Conservation (phyloP, 2,797 vertebrate genomes). For the Tarsius wallacei region DNA sequence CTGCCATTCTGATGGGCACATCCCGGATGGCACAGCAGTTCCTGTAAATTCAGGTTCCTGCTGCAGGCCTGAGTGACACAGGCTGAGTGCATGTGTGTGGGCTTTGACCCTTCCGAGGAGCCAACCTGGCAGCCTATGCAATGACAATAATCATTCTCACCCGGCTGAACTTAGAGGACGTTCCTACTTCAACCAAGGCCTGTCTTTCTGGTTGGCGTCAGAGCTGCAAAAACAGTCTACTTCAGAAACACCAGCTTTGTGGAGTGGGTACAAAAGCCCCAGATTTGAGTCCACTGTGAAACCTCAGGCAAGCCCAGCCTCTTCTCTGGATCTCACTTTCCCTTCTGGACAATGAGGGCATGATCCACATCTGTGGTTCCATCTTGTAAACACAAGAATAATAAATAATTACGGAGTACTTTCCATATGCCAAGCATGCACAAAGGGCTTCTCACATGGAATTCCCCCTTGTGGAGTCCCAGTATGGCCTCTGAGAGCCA, state of each 20-base stretch:
- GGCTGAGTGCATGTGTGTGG: accelerated
- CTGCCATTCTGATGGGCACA: not conserved
- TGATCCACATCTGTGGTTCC: not conserved
- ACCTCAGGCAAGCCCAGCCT: not conserved
- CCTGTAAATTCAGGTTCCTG: not conserved
- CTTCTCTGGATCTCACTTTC: not conserved
- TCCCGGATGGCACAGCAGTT: too few species aligned
- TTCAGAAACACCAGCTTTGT: not conserved
- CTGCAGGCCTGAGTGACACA: not conserved
- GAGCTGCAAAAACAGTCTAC: not conserved
- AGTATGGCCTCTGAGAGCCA: not conserved
- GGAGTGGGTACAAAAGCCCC: too few species aligned
- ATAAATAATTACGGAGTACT: not conserved
- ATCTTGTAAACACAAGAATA: not conserved
- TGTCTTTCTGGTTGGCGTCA: not conserved
- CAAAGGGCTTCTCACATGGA: not conserved
- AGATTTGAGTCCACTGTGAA: not conserved
- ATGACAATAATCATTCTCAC: too few species aligned
- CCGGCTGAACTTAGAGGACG: not conserved
- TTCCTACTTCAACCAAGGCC: not conserved
- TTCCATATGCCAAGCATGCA: not conserved
- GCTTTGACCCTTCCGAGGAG: not conserved
- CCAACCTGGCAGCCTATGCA: not conserved
- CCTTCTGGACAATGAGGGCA: too few species aligned
- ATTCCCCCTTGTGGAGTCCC: not conserved